Evolutionary conservation across 2,797 vertebrate genomes (phyloP).

Genomic region (Argyrosomus regius): DNA sequence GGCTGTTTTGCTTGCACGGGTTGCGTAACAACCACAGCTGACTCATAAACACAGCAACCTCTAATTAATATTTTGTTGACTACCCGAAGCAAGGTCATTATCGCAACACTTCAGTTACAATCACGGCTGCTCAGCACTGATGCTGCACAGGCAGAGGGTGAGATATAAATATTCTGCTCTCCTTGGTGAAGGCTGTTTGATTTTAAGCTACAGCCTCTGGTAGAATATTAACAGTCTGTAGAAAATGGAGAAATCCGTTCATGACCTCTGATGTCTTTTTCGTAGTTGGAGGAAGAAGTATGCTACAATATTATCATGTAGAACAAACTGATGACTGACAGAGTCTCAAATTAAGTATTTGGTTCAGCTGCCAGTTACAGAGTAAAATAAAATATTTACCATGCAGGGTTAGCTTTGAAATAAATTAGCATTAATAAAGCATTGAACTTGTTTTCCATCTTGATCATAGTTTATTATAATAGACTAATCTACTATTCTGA

Average conservation of each 20-base stretch:
- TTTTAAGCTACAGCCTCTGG: constrained; percentile 54
- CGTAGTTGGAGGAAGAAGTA: constrained; percentile 24
- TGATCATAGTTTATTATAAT: neutral
- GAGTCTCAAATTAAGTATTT: constrained; percentile 53
- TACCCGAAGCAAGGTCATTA: constrained; percentile 80
- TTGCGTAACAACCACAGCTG: constrained; percentile 74
- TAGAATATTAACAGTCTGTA: constrained; percentile 56
- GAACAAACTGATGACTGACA: constrained; percentile 47
- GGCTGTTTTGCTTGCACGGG: constrained; percentile 39
- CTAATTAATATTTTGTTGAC: constrained; percentile 80
- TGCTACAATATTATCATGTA: constrained; percentile 25
- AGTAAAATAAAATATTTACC: constrained; percentile 53
- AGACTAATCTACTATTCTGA: neutral
- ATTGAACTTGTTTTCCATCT: constrained; percentile 28
- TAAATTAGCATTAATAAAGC: constrained; percentile 45
- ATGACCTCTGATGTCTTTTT: constrained; percentile 64
- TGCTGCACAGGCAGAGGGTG: constrained; percentile 51
- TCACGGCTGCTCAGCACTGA: constrained; percentile 62
- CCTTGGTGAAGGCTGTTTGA: constrained; percentile 54
- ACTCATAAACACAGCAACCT: constrained; percentile 76
- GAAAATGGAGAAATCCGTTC: constrained; percentile 46
- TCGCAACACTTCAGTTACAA: constrained; percentile 72
- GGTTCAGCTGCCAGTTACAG: constrained; percentile 37
- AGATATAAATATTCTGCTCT: constrained; percentile 67
- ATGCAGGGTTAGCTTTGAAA: constrained; percentile 21